Evolutionary conservation across 2,797 vertebrate genomes (phyloP), one percentile per base, ranked within the genome.

Genomic region (Danio choprae): DNA sequence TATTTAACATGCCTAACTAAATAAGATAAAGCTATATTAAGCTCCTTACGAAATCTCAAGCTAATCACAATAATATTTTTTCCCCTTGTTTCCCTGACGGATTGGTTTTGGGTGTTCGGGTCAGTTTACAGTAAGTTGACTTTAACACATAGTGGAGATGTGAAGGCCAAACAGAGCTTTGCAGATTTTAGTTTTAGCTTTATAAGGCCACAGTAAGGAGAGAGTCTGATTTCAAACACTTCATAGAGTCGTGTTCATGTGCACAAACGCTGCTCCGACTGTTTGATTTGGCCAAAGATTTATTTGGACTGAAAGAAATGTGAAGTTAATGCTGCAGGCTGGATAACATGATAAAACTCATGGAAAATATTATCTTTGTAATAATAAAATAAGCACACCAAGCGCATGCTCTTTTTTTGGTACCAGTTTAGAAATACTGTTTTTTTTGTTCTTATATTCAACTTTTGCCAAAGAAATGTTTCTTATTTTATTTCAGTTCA

Each of bases 191-290:
- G 53, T 81, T 86, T 89, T 85, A 86, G 70, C 92, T 93, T 92
- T 93, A 94, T 92, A 94, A 89, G 92, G 93, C 87, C 83, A 77
- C 29, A 70, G 70, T 69, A 77, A 65, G 48, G 59, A 84, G 81
- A 84, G 77, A 40, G 60, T 41, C 80, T 63, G 83, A 87, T 85
- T 77, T 85, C 89, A 86, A 67, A 84, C 48, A 65, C 81, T 15
- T 78, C 18, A 64, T 22, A 12, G 50, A 60, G 67, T 22, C 18
- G 36, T 69, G 48, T 62, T 76, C 74, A 74, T 55, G 51, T 70
- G 77, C 22, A 70, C 41, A 81, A 80, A 86, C 29, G 81, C 82
- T 74, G 81, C 79, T 85, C 86, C 74, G 38, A 53, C 71, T 79
- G 68, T 79, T 81, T 62, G 46, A 63, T 80, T 85, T 85, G 86